These are phyloP conservation scores for Ectobius pallidus DNA, from an alignment of 2,888 invertebrate species.

Conservation along the genomic window DNA sequence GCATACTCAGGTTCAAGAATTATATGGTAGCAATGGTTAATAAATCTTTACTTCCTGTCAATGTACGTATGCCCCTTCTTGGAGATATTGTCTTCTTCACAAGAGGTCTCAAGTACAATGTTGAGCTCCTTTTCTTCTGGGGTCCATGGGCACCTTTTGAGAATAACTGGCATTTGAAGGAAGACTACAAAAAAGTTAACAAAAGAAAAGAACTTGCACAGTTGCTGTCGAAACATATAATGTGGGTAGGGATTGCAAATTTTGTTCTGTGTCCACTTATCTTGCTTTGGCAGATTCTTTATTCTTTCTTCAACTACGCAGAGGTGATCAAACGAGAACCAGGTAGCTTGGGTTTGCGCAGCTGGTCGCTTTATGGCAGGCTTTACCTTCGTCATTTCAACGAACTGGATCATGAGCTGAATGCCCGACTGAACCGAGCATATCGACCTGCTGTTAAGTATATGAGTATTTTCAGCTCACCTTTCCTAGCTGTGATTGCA, in stretches of 20 bases:
- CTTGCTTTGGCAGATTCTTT: slow-evolving; percentile 92
- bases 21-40: slow-evolving; percentile 98
- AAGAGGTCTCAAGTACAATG: slow-evolving; percentile 85
- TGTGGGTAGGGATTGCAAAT: slow-evolving; percentile 83
- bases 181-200: slow-evolving; percentile 84
- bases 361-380: slow-evolving; percentile 93
- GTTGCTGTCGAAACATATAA: slow-evolving; percentile 72
- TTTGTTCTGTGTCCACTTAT: slow-evolving; percentile 85
- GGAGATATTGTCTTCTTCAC: slow-evolving; percentile 91
- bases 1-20: slow-evolving; percentile 95
- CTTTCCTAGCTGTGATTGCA: slow-evolving; percentile 77
- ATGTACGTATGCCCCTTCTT: slow-evolving; percentile 78
- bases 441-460: slow-evolving; percentile 93
- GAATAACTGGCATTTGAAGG: slow-evolving; percentile 93
- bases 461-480: slow-evolving; percentile 90
- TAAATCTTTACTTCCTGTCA: slow-evolving; percentile 88
- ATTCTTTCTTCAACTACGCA: slow-evolving; percentile 91
- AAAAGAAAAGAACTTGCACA: slow-evolving; percentile 81
- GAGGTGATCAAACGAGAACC: slow-evolving; percentile 91
- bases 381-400: slow-evolving; percentile 95
- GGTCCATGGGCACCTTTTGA: slow-evolving; percentile 96
- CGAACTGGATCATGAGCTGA: slow-evolving; percentile 96
- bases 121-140: slow-evolving; percentile 91
- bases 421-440: slow-evolving; percentile 89
- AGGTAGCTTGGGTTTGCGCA: slow-evolving; percentile 79